These are phyloP conservation scores for Pangasius sanitwongsei DNA, from an alignment of 2,797 vertebrate species.

Conservation along the genomic window DNA sequence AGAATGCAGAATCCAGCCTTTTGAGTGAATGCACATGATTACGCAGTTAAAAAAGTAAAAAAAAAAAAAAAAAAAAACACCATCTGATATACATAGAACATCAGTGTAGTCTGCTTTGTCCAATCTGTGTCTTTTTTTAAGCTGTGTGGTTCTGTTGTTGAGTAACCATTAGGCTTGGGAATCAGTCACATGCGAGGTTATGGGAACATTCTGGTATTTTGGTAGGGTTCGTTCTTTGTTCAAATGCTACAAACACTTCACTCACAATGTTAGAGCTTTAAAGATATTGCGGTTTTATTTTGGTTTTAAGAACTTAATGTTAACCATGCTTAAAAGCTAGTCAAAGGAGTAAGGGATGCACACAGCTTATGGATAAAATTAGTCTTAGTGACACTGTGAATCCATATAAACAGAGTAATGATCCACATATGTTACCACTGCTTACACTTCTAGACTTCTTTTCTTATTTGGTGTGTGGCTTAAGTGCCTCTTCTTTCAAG, in stretches of 20 bases:
- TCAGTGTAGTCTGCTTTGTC: not conserved
- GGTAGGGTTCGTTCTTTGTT: not conserved
- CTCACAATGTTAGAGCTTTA: not conserved
- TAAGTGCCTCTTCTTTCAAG: not conserved
- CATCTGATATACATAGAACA: not conserved
- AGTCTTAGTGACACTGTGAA: not conserved
- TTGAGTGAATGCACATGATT: not conserved
- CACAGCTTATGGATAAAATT: not conserved
- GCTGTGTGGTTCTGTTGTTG: not conserved
- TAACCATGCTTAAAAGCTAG: not conserved
- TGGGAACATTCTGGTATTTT: not conserved
- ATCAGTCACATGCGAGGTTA: not conserved
- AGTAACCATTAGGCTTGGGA: not conserved
- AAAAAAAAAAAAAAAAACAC: not conserved
- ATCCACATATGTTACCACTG: not conserved
- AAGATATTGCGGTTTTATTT: not conserved
- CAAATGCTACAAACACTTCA: not conserved
- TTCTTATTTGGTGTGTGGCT: not conserved
- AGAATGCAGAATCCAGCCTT: not conserved
- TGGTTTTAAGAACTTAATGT: not conserved
- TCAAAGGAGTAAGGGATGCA: not conserved
- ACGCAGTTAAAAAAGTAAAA: not conserved
- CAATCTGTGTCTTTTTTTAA: not conserved
- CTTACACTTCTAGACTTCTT: not conserved
- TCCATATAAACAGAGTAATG: not conserved